phyloP scores from a whole-genome alignment of 2,797 vertebrate species.

The Sarcophilus harrisii region DNA sequence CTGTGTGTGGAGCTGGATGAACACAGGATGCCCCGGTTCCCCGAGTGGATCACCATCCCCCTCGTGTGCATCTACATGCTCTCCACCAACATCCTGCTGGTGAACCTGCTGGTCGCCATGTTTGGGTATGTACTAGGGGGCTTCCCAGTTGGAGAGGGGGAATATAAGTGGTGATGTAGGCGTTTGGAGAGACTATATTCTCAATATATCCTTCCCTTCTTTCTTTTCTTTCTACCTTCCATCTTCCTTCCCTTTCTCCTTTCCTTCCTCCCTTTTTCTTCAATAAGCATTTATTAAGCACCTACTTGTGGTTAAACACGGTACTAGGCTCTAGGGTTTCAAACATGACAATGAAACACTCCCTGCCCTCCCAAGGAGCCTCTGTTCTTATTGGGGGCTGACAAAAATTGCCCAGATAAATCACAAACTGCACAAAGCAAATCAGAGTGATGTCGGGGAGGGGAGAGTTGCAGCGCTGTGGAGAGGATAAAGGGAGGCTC shows the following conservation, averaged over 20 bases:
- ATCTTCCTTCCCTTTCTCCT: not conserved
- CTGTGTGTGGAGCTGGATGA: constrained; percentile 88
- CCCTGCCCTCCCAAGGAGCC: not conserved
- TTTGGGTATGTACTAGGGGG: constrained; percentile 81
- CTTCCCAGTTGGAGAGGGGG: accelerated
- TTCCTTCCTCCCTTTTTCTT: not conserved
- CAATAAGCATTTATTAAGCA: not conserved
- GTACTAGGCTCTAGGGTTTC: not conserved
- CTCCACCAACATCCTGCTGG: constrained; percentile 89
- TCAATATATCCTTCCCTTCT: not conserved
- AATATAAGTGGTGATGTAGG: not conserved
- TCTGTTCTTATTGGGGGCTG: not conserved
- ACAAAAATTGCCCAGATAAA: not conserved
- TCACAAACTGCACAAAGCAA: not conserved
- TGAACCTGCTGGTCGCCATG: constrained; percentile 89
- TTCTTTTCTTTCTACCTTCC: not conserved
- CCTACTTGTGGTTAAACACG: not conserved
- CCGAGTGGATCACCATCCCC: constrained; percentile 89
- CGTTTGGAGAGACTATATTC: not conserved
- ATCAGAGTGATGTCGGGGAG: not conserved
- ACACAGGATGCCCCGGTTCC: constrained; percentile 86
- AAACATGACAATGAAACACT: not conserved
- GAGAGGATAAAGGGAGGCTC: not conserved
- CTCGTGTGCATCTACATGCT: constrained; percentile 89
- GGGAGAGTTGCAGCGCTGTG: not conserved